Evolutionary conservation across 2,888 invertebrate genomes (phyloP).

Genomic region (Syrista parreyssii): DNA sequence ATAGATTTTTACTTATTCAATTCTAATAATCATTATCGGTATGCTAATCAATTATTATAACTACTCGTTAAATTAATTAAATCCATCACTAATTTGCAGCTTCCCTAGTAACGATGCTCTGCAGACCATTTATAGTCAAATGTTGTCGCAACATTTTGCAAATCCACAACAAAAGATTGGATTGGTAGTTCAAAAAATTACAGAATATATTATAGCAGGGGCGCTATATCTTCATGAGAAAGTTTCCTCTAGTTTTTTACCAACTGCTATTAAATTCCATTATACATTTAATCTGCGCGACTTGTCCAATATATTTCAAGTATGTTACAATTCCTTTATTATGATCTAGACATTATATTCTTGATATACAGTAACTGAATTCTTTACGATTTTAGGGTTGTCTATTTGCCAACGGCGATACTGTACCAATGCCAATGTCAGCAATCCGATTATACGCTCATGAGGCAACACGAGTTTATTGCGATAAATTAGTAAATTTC

Average conservation of each 20-base stretch:
- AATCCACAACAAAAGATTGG: conserved; percentile 77
- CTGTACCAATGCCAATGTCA: conserved; percentile 76
- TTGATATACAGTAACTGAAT: not conserved
- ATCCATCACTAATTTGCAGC: conserved; percentile 66
- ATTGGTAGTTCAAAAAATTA: conserved; percentile 70
- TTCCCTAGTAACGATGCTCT: conserved; percentile 87
- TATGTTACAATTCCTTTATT: conserved; percentile 55
- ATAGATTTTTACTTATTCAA: not conserved
- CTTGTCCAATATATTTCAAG: conserved; percentile 93
- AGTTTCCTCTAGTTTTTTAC: conserved; percentile 82
- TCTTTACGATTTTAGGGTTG: conserved; percentile 76
- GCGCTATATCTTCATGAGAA: conserved; percentile 83
- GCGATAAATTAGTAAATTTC: conserved; percentile 81
- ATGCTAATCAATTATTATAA: not conserved
- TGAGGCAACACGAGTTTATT: conserved; percentile 90
- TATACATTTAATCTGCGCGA: conserved; percentile 94
- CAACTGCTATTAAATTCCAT: conserved; percentile 95
- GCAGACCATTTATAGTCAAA: conserved; percentile 85
- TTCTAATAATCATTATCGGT: not conserved
- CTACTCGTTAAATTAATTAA: not conserved
- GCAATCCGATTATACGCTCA: conserved; percentile 89
- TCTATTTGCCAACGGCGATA: conserved; percentile 83
- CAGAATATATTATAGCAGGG: conserved; percentile 74
- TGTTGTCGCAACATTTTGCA: conserved; percentile 80
- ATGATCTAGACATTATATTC: not conserved